Conservation (phyloP, 2,113 vertebrate genomes). For the Tauraco erythrolophus region DNA sequence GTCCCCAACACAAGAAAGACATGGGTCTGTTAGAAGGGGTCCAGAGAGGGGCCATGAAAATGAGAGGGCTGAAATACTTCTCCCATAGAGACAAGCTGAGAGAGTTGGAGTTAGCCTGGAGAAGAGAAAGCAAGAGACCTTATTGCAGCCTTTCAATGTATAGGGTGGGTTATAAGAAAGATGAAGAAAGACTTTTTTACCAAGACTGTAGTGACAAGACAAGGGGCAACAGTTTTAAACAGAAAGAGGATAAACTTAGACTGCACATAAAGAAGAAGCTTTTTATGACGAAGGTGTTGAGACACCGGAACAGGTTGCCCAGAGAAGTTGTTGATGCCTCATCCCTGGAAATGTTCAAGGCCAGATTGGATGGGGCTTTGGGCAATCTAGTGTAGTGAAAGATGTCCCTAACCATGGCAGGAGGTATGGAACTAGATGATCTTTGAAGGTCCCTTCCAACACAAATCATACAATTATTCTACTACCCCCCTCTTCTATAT, state of each 20-base stretch:
- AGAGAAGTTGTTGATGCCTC: not conserved
- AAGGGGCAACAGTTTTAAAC: not conserved
- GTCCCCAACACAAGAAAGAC: not conserved
- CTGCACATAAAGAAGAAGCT: not conserved
- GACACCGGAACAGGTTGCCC: not conserved
- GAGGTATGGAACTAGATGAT: not conserved
- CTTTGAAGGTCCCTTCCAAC: not conserved
- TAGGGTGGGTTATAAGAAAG: not conserved
- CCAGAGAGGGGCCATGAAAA: not conserved
- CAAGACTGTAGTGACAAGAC: not conserved
- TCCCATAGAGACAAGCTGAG: not conserved
- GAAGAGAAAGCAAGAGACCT: not conserved
- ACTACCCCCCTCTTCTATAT: not conserved
- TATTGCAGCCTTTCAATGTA: not conserved
- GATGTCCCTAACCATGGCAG: too few species aligned
- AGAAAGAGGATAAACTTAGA: not conserved
- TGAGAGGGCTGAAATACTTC: not conserved
- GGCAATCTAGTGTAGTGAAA: not conserved
- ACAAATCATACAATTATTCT: not conserved
- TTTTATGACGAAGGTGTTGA: not conserved
- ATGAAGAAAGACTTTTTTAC: not conserved
- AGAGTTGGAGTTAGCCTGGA: not conserved
- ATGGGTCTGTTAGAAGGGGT: not conserved
- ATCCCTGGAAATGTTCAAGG: not conserved
- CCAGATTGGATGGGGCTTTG: not conserved